Percentiles rank a stretch among this genome's conserved stretches.
Conservation (phyloP, 2,888 invertebrate species). For the Tiphia femorata region DNA sequence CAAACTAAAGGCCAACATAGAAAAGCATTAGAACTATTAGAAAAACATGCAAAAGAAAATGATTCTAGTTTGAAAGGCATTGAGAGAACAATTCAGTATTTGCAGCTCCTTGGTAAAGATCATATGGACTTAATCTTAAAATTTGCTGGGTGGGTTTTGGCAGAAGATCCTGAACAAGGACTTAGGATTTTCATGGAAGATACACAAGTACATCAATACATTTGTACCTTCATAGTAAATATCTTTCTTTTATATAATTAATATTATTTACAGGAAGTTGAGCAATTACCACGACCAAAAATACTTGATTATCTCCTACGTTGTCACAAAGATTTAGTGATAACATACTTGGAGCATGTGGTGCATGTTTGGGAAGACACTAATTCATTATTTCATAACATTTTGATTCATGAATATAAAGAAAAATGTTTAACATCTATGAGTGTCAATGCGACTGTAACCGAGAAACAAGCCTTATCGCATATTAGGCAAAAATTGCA, state of each 20-base stretch:
- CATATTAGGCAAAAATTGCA: conserved; percentile 77
- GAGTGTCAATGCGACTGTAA: conserved; percentile 61
- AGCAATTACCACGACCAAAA: conserved; percentile 87
- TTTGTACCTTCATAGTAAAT: not conserved
- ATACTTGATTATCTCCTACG: conserved; percentile 91
- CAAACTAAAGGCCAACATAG: conserved; percentile 94
- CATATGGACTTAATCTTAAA: conserved; percentile 92
- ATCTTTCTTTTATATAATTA: not conserved
- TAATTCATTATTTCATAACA: conserved; percentile 89
- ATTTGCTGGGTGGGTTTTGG: conserved; percentile 93
- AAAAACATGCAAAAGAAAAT: conserved; percentile 80
- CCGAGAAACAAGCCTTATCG: conserved; percentile 71
- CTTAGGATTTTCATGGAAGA: conserved; percentile 75
- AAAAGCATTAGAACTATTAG: conserved; percentile 89
- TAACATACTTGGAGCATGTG: conserved; percentile 95
- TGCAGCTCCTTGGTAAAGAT: conserved; percentile 85
- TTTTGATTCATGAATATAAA: conserved; percentile 89
- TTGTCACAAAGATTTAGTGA: conserved; percentile 84
- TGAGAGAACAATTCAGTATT: conserved; percentile 88
- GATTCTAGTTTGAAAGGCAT: conserved; percentile 85
- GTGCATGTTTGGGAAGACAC: conserved; percentile 91
- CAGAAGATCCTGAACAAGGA: conserved; percentile 89
- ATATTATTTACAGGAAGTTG: conserved; percentile 77
- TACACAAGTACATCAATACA: conserved; percentile 50
- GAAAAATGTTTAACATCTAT: conserved; percentile 73